Conservation (phyloP, 2,888 invertebrate genomes). For the Colostygia pectinataria region DNA sequence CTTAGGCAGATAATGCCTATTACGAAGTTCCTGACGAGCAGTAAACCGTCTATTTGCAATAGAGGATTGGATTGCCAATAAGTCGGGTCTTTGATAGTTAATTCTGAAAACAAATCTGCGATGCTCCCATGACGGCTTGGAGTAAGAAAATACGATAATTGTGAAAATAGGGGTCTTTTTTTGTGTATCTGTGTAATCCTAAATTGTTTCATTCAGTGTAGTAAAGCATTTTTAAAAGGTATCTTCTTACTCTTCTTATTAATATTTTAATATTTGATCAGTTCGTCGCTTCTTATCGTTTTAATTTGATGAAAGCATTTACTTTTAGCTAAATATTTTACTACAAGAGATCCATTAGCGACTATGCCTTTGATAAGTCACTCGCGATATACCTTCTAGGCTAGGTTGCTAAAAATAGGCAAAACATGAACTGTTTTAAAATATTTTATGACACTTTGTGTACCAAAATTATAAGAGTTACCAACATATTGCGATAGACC, state of each 20-base stretch:
- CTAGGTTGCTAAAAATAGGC: no score
- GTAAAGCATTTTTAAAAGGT: conserved; percentile 2
- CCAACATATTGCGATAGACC: no score
- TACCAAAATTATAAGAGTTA: no score
- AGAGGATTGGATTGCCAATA: conserved; percentile 15
- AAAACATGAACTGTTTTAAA: no score
- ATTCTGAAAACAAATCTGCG: conserved; percentile 19
- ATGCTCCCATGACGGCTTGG: conserved; percentile 3
- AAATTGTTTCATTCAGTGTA: conserved; percentile 1
- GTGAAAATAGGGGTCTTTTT: no score
- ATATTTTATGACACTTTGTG: no score
- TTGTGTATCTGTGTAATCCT: conserved; percentile 2
- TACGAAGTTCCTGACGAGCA: conserved; percentile 10
- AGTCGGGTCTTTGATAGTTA: conserved; percentile 15
- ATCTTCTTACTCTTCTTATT: no score
- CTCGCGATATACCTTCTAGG: no score
- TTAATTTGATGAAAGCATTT: conserved; percentile 6
- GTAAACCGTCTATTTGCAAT: conserved; percentile 17
- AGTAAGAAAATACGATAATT: no score
- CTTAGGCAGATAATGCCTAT: conserved; percentile 20
- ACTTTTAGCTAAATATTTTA: no score
- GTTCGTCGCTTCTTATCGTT: conserved; percentile 1
- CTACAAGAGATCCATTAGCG: conserved; percentile 1
- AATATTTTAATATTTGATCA: no score
- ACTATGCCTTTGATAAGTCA: no score